Evolutionary conservation across 2,113 vertebrate species (phyloP).

Genomic region (Cathartes aura): DNA sequence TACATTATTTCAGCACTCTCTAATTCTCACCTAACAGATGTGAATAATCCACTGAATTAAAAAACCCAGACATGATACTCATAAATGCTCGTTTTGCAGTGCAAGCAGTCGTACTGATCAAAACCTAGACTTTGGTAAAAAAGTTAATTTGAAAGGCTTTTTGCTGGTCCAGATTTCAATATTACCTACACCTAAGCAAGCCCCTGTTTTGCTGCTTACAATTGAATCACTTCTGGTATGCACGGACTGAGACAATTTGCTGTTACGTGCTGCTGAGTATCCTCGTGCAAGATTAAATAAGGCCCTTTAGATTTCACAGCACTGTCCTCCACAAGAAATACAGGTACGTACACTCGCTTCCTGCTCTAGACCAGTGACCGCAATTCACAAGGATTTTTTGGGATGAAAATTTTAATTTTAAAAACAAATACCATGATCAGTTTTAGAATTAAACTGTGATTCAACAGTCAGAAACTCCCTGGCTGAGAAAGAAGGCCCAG

Average conservation of each 20-base stretch:
- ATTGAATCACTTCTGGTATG: not conserved
- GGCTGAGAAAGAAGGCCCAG: not conserved
- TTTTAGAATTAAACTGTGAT: not conserved
- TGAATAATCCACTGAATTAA: conserved; percentile 79
- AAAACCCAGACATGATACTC: conserved; percentile 64
- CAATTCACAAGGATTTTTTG: not conserved
- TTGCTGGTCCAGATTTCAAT: not conserved
- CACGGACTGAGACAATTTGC: not conserved
- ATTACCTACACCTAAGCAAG: not conserved
- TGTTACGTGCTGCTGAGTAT: not conserved
- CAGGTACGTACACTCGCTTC: not conserved
- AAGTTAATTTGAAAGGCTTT: conserved; percentile 42
- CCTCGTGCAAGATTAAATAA: not conserved
- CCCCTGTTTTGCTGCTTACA: not conserved
- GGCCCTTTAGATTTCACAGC: not conserved
- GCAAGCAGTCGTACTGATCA: conserved; percentile 30
- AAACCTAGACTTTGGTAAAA: not conserved
- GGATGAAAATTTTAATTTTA: not conserved
- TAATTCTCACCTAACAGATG: conserved; percentile 84
- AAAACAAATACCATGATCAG: not conserved
- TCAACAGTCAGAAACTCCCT: not conserved
- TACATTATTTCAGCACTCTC: conserved; percentile 76
- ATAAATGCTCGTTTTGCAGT: conserved; percentile 46
- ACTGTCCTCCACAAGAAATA: not conserved
- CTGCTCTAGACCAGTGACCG: not conserved